These are phyloP conservation scores for Sthenelais limicola DNA, from an alignment of 2,888 invertebrate species.

Conservation along the genomic window DNA sequence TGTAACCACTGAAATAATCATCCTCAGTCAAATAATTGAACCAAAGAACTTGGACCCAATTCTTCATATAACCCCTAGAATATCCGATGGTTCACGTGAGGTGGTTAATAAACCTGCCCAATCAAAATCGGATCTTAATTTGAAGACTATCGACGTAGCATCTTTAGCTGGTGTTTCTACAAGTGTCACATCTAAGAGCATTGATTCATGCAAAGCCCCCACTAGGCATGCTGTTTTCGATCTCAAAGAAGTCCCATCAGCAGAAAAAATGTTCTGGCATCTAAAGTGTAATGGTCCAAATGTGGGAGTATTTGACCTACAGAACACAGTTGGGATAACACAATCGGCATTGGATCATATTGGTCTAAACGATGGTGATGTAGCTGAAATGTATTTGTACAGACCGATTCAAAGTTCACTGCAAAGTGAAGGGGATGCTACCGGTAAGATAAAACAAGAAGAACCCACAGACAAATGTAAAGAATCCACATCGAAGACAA, in stretches of 20 bases:
- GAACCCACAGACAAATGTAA: too few relatives aligned
- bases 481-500: background rate
- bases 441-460: background rate
- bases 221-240: constrained; percentile 1
- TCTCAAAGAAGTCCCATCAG: background rate
- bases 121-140: too few relatives aligned
- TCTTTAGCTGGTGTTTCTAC: too few relatives aligned
- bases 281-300: too few relatives aligned
- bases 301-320: too few relatives aligned
- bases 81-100: too few relatives aligned
- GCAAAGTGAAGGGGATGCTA: background rate
- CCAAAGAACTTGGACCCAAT: background rate
- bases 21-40: constrained; percentile 14
- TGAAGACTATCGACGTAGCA: too few relatives aligned
- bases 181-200: too few relatives aligned
- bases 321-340: constrained; percentile 2
- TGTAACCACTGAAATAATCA: constrained; percentile 27
- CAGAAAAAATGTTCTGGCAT: background rate
- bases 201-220: background rate
- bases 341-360: background rate
- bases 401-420: background rate
- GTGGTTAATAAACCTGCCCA: too few relatives aligned
- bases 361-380: constrained; percentile 11
- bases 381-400: constrained; percentile 3
- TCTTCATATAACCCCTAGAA: background rate